Percentiles rank a stretch among this genome's conserved stretches.
Conservation (phyloP, 2,797 vertebrate species). For the Pseudotriccus pelzelni region DNA sequence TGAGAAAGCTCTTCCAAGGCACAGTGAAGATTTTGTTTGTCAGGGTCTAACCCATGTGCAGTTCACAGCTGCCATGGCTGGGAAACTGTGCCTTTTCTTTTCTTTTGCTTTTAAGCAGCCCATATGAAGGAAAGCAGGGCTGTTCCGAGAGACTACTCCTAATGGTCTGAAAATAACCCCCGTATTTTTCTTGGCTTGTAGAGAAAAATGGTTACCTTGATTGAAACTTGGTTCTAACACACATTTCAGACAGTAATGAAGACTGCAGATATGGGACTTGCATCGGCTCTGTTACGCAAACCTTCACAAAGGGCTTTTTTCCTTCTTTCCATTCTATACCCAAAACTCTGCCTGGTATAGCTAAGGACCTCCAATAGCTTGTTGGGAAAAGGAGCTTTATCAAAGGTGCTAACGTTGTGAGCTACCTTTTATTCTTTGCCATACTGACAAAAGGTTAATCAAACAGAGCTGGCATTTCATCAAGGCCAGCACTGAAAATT, state of each 20-base stretch:
- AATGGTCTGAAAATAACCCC: slow-evolving; percentile 63
- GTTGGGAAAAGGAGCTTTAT: background rate
- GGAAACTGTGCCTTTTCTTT: slow-evolving; percentile 1
- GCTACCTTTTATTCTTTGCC: slow-evolving; percentile 6
- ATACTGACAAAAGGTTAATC: slow-evolving; percentile 43
- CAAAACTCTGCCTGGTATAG: background rate
- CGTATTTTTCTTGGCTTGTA: slow-evolving; percentile 61
- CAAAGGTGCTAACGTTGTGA: background rate
- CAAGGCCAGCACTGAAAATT: slow-evolving; percentile 42
- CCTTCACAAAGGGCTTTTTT: background rate
- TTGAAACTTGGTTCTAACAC: slow-evolving; percentile 42
- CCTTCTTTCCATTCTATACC: background rate
- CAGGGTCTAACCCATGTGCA: background rate
- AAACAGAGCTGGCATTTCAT: slow-evolving; percentile 47
- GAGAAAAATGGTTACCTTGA: slow-evolving; percentile 56
- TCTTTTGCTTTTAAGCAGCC: background rate
- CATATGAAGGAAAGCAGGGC: slow-evolving; percentile 17
- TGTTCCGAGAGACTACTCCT: slow-evolving; percentile 27
- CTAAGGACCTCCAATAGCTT: background rate
- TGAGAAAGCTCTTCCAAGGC: slow-evolving; percentile 21
- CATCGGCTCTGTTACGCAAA: background rate
- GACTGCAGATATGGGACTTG: slow-evolving; percentile 25
- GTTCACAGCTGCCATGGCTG: background rate
- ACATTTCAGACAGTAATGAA: slow-evolving; percentile 42
- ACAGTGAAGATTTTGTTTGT: slow-evolving; percentile 25